Evolutionary conservation across 2,797 vertebrate genomes (phyloP).

Genomic region (Phaenicophaeus curvirostris): DNA sequence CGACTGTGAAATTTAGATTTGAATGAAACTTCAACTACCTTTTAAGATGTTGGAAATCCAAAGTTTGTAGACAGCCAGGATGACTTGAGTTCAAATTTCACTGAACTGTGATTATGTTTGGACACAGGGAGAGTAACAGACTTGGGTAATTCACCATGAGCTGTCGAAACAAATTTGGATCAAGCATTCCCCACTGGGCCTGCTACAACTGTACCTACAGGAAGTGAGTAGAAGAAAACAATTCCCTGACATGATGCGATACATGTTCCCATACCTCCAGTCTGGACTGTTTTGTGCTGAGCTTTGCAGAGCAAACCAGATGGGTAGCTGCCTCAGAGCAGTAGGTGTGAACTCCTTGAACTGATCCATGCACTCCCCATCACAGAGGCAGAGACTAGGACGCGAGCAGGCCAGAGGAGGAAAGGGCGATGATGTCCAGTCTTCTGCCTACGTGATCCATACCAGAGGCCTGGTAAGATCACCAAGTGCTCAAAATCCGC

Average conservation of each 20-base stretch:
- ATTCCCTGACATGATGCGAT: not conserved
- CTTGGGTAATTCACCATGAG: conserved; percentile 8
- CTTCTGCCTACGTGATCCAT: not conserved
- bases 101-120: not conserved
- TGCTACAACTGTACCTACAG: conserved; percentile 29
- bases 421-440: not conserved
- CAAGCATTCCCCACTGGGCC: not conserved
- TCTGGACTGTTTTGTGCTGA: not conserved
- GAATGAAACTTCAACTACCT: conserved; percentile 3
- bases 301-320: not conserved
- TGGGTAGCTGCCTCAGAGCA: not conserved
- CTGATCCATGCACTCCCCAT: not conserved
- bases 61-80: not conserved
- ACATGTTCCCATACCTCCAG: not conserved
- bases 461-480: not conserved
- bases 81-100: conserved; percentile 1
- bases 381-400: not conserved
- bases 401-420: rapidly evolving
- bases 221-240: conserved; percentile 12
- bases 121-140: not conserved
- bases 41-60: conserved; percentile 29
- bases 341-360: not conserved
- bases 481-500: not conserved
- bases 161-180: conserved; percentile 37
- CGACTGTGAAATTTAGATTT: not conserved